Conservation (phyloP, 2,797 vertebrate species). For the Typhlichthys eigenmanni region DNA sequence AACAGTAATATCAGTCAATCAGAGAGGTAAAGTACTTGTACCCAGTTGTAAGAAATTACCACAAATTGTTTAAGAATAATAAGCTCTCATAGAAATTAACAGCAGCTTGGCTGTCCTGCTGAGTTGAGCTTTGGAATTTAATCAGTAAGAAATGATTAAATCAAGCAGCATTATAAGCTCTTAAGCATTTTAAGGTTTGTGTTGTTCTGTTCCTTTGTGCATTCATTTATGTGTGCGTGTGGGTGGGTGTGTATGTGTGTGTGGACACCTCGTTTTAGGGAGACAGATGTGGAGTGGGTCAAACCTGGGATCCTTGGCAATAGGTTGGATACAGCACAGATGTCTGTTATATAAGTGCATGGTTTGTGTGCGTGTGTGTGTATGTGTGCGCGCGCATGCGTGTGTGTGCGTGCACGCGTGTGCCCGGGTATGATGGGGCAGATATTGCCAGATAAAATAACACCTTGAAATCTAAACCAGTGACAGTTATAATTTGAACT, state of each 20-base stretch:
- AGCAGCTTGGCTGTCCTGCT: too few species aligned
- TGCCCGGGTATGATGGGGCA: background rate
- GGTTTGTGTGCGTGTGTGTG: background rate
- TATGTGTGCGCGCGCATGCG: background rate
- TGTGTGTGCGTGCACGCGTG: background rate
- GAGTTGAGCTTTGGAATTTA: background rate
- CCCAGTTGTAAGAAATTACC: too few species aligned
- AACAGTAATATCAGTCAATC: too few species aligned
- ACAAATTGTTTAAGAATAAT: too few species aligned
- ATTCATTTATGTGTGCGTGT: background rate
- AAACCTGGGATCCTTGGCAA: conserved; percentile 8
- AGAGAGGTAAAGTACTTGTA: too few species aligned
- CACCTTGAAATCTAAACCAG: background rate
- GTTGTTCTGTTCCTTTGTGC: too few species aligned
- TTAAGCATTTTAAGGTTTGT: too few species aligned
- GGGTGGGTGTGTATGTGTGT: conserved; percentile 7
- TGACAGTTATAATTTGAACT: background rate
- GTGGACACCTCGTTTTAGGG: conserved; percentile 4
- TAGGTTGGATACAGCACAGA: conserved; percentile 19
- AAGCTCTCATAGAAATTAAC: too few species aligned
- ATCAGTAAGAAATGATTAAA: too few species aligned
- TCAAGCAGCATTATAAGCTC: too few species aligned
- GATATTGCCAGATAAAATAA: background rate
- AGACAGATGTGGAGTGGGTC: conserved; percentile 18
- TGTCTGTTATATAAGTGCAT: conserved; percentile 34